These are phyloP conservation scores for Drosophila prostipennis DNA, from an alignment of 2,888 invertebrate genomes.

Conservation along the genomic window DNA sequence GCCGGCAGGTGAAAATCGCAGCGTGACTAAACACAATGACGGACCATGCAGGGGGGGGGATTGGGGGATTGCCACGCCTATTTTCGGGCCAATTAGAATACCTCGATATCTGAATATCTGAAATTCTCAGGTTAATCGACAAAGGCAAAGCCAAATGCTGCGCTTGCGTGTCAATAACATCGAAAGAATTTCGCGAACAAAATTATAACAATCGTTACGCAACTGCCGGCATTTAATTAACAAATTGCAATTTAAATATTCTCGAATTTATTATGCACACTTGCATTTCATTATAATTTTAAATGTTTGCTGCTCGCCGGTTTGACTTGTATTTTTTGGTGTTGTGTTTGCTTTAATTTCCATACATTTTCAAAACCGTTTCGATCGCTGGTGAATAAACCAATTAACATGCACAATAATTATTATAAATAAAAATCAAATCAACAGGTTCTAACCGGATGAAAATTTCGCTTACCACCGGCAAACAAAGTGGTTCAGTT, in stretches of 20 bases:
- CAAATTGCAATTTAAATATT: slow-evolving; percentile 46
- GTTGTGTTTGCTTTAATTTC: slow-evolving; percentile 42
- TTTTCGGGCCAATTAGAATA: slow-evolving; percentile 39
- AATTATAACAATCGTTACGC: slow-evolving; percentile 54
- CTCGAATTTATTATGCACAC: slow-evolving; percentile 43
- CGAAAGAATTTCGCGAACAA: slow-evolving; percentile 26
- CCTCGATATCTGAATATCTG: neutral
- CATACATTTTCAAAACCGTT: slow-evolving; percentile 47
- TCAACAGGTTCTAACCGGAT: slow-evolving; percentile 65
- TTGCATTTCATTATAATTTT: slow-evolving; percentile 35
- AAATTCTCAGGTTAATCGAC: slow-evolving; percentile 14
- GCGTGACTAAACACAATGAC: slow-evolving; percentile 55
- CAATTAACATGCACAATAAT: slow-evolving; percentile 62
- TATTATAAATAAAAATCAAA: slow-evolving; percentile 43
- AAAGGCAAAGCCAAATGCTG: slow-evolving; percentile 10
- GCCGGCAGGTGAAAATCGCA: slow-evolving; percentile 66
- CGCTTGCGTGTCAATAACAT: slow-evolving; percentile 47
- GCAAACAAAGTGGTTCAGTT: slow-evolving; percentile 6
- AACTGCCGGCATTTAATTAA: slow-evolving; percentile 64
- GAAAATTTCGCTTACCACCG: slow-evolving; percentile 42
- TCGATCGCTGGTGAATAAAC: slow-evolving; percentile 66
- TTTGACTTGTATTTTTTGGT: slow-evolving; percentile 21
- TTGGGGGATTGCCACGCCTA: slow-evolving; percentile 27
- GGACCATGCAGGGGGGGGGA: slow-evolving; percentile 4
- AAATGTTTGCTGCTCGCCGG: slow-evolving; percentile 27